Conservation (phyloP, 2,888 invertebrate genomes). For the Chelonus formosanus region DNA sequence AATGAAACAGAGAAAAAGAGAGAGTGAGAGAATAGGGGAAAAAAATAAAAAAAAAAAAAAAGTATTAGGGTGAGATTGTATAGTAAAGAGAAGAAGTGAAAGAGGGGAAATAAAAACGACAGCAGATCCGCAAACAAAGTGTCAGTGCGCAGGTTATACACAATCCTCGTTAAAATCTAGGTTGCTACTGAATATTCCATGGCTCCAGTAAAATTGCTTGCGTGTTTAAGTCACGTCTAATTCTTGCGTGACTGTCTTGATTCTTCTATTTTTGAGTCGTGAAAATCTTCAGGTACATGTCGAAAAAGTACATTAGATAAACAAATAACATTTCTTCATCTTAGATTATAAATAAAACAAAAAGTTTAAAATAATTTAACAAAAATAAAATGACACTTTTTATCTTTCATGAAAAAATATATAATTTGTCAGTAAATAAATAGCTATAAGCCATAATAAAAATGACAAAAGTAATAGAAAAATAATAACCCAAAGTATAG, state of each 20-base stretch:
- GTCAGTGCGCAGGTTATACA: conserved; percentile 26
- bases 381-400: too few species aligned
- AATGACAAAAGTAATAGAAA: neutral
- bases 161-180: conserved; percentile 30
- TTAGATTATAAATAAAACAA: too few species aligned
- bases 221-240: conserved; percentile 19
- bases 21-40: conserved; percentile 1
- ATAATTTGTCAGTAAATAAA: too few species aligned
- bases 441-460: too few species aligned
- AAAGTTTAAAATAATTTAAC: too few species aligned
- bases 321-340: too few species aligned
- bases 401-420: too few species aligned
- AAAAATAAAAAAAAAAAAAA: neutral
- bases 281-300: conserved; percentile 1
- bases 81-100: neutral
- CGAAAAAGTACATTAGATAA: too few species aligned
- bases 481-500: conserved; percentile 23
- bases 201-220: conserved; percentile 17
- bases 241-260: conserved; percentile 9
- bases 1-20: conserved; percentile 6
- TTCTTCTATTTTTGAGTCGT: conserved; percentile 6
- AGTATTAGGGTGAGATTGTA: conserved; percentile 4
- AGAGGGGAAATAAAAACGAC: conserved; percentile 13
- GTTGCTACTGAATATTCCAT: conserved; percentile 34
- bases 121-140: conserved; percentile 32